Base-by-base conservation (phyloP, 2,888 invertebrate species). In the Cryptocephalus moraei region DNA sequence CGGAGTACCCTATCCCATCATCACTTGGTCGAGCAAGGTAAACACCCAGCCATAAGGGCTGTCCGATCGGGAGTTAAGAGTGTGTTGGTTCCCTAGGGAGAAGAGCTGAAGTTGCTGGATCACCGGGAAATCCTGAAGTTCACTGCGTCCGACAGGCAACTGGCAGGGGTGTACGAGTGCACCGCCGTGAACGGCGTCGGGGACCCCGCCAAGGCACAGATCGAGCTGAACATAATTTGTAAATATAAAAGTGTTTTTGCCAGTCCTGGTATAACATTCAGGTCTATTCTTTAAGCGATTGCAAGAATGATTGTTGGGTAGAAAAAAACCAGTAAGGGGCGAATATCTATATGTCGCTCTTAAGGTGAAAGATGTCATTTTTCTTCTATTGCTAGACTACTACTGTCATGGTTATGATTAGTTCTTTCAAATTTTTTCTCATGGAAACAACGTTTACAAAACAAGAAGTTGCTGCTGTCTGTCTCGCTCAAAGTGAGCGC, bases 151-250 rank as follows among this genome's bases (percentile, higher is more conserved):
- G 81, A 81, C 52, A 73, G 82, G 1, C 73, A 76, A 42, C 72
- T 84, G 59, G 81, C 86, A 0, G 89, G 89, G 0, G 72, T 76
- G 2, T 87, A 88, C 60, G 81, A 84, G 57, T 90, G 89, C 57
- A 65, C 75, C 0, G 89, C 83, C 0, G 75, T 71, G 54, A 90
- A 89, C 62, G 85, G 84, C 1, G 82, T 89, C 9, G 88, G 88
- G 0, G 80, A 83, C 50, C 78, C 86, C 0, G 84, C 81, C 0
- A 73, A 69, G 9, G 82, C 82, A 0, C 73, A 77, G 41, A 81
- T 89, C 47, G 76, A 79, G 46, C 75, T 90, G 10, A 75, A 81
- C 49, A 81, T 89, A 49, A 77, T 82, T 57, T 86, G 89, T 89
- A 66, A 75, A 80, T 72, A 49, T 11, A 6, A 22, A 22, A 22